Evolutionary conservation across 2,888 invertebrate genomes (phyloP).

Genomic region (Eremobia ochroleuca): DNA sequence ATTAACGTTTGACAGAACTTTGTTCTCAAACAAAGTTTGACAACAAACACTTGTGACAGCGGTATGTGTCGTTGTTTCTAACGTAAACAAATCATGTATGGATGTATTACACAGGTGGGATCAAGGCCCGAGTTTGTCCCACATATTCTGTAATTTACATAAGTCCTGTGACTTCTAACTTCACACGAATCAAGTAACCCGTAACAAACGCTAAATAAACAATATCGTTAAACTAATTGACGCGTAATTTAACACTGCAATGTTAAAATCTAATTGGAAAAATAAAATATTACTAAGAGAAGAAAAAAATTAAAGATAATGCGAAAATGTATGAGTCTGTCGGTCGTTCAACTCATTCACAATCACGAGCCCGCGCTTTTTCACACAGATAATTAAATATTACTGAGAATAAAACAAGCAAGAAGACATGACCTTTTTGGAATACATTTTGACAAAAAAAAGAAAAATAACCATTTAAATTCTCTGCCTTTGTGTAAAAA

Average conservation of each 20-base stretch:
- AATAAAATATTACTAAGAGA: conserved; percentile 15
- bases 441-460: background rate
- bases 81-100: conserved; percentile 48
- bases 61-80: conserved; percentile 34
- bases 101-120: conserved; percentile 41
- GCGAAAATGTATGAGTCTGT: conserved; percentile 13
- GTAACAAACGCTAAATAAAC: conserved; percentile 37
- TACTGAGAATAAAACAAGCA: conserved; percentile 28
- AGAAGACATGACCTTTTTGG: conserved; percentile 18
- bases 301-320: conserved; percentile 30
- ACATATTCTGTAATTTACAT: conserved; percentile 50
- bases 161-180: conserved; percentile 43
- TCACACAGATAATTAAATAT: conserved; percentile 46
- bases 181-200: conserved; percentile 25
- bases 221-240: conserved; percentile 14
- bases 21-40: conserved; percentile 31
- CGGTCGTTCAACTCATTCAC: conserved; percentile 41
- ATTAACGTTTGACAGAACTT: conserved; percentile 28
- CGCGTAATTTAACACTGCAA: conserved; percentile 24
- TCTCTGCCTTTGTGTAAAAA: background rate
- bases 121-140: conserved; percentile 38
- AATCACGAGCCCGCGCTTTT: conserved; percentile 31
- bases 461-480: background rate
- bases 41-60: conserved; percentile 42
- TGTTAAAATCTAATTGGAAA: conserved; percentile 28